Evolutionary conservation across 2,888 invertebrate genomes (phyloP).

Genomic region (Drosophila histrio): DNA sequence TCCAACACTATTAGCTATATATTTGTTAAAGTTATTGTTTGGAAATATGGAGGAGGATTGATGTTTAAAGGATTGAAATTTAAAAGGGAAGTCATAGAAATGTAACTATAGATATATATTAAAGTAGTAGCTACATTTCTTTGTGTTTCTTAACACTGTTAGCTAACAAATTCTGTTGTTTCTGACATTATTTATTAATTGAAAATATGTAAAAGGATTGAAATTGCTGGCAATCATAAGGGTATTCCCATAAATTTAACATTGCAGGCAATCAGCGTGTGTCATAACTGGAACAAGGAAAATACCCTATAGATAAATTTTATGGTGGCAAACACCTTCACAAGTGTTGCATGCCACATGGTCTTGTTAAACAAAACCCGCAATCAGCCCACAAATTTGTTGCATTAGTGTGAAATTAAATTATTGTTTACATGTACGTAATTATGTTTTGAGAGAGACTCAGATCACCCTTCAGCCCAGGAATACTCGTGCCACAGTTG

Average conservation of each 20-base stretch:
- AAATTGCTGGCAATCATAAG: slow-evolving; percentile 3
- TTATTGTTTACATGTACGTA: slow-evolving; percentile 83
- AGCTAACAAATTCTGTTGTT: not conserved
- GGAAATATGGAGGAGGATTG: not conserved
- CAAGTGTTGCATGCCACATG: slow-evolving; percentile 35
- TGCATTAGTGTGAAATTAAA: slow-evolving; percentile 83
- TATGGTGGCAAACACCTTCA: slow-evolving; percentile 28
- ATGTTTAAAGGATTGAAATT: too few relatives aligned
- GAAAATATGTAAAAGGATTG: slow-evolving; percentile 11
- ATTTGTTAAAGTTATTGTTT: not conserved
- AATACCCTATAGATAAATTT: slow-evolving; percentile 3
- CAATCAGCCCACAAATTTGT: slow-evolving; percentile 84
- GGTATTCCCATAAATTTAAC: slow-evolving; percentile 31
- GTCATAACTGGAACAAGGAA: slow-evolving; percentile 17
- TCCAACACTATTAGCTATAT: not conserved
- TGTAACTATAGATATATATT: too few relatives aligned
- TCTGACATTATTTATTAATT: slow-evolving; percentile 40
- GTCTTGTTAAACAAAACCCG: slow-evolving; percentile 68
- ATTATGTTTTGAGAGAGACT: slow-evolving; percentile 76
- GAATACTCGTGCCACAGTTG: not conserved
- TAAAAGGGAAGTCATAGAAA: too few relatives aligned
- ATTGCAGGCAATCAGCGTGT: slow-evolving; percentile 29
- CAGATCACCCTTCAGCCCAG: slow-evolving; percentile 1
- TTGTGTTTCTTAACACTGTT: not conserved
- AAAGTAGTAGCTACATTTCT: not conserved